A percentile compares a stretch with the other conserved stretches of the same genome.
Conservation (phyloP, 2,113 vertebrate genomes). For the Silurus asotus region DNA sequence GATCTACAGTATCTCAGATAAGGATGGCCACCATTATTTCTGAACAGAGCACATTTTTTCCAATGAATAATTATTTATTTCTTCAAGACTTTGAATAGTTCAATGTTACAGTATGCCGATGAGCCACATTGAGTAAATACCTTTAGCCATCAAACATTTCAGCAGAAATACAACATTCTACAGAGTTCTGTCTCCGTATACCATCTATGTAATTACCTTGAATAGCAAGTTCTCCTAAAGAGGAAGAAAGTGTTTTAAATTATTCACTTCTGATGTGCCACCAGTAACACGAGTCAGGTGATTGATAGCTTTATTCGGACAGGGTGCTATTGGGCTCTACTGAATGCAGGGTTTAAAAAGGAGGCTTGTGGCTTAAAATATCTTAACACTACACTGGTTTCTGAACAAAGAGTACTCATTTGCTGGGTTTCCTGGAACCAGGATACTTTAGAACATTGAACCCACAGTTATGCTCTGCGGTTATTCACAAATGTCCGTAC, state of each 20-base stretch:
- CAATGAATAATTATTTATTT: slow-evolving; percentile 33
- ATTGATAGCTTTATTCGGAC: slow-evolving; percentile 52
- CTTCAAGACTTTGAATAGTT: slow-evolving; percentile 11
- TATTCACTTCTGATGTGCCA: slow-evolving; percentile 45
- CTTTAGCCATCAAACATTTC: slow-evolving; percentile 8
- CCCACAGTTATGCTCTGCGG: slow-evolving; percentile 4
- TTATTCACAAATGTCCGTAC: slow-evolving; percentile 11
- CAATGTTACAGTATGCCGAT: slow-evolving; percentile 49
- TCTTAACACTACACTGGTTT: slow-evolving; percentile 9
- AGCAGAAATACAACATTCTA: no score
- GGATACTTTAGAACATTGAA: slow-evolving; percentile 17
- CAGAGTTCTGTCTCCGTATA: slow-evolving; percentile 46
- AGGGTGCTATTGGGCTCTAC: slow-evolving; percentile 43
- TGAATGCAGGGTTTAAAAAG: slow-evolving; percentile 41
- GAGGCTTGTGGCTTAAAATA: slow-evolving; percentile 32
- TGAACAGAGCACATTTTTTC: slow-evolving; percentile 17
- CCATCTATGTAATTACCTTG: slow-evolving; percentile 54
- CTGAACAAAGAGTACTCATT: slow-evolving; percentile 28
- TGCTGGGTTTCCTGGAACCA: slow-evolving; percentile 22
- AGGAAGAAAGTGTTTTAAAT: slow-evolving; percentile 53
- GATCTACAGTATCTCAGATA: background rate
- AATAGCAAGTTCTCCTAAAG: slow-evolving; percentile 57
- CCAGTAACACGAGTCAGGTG: slow-evolving; percentile 62
- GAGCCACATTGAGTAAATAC: slow-evolving; percentile 47
- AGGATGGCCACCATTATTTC: slow-evolving; percentile 1